Evolutionary conservation across 2,888 invertebrate species (phyloP).

Genomic region (Lydus trimaculatus): DNA sequence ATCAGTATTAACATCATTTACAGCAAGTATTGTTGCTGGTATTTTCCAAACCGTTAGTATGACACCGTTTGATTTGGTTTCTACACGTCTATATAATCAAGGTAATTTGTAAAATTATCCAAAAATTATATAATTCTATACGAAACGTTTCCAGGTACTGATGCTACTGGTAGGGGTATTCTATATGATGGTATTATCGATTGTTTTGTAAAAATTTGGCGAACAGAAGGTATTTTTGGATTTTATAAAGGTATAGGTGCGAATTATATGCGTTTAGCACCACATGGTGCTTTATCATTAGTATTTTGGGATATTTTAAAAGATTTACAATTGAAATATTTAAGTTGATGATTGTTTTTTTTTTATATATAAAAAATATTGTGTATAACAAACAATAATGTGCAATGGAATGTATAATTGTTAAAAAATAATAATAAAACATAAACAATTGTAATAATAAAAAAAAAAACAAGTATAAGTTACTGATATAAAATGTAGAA

Average conservation of each 20-base stretch:
- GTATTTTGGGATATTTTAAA: slow-evolving; percentile 79
- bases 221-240: slow-evolving; percentile 78
- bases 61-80: slow-evolving; percentile 87
- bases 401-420: not conserved
- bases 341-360: slow-evolving; percentile 7
- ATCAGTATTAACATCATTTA: slow-evolving; percentile 67
- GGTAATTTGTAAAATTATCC: no score
- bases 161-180: slow-evolving; percentile 66
- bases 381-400: slow-evolving; percentile 1
- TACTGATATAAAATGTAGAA: not conserved
- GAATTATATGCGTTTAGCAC: slow-evolving; percentile 86
- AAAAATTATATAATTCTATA: no score
- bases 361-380: not conserved
- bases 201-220: slow-evolving; percentile 78
- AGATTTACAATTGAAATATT: slow-evolving; percentile 44
- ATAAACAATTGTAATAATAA: not conserved
- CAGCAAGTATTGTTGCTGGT: slow-evolving; percentile 80
- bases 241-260: slow-evolving; percentile 92
- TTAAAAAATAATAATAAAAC: not conserved
- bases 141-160: slow-evolving; percentile 66
- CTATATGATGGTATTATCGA: slow-evolving; percentile 78
- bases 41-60: slow-evolving; percentile 76
- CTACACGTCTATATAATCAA: slow-evolving; percentile 92
- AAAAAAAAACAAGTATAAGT: not conserved
- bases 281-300: slow-evolving; percentile 86